phyloP scores from a whole-genome alignment of 2,113 vertebrate species.

The Prunella himalayana region DNA sequence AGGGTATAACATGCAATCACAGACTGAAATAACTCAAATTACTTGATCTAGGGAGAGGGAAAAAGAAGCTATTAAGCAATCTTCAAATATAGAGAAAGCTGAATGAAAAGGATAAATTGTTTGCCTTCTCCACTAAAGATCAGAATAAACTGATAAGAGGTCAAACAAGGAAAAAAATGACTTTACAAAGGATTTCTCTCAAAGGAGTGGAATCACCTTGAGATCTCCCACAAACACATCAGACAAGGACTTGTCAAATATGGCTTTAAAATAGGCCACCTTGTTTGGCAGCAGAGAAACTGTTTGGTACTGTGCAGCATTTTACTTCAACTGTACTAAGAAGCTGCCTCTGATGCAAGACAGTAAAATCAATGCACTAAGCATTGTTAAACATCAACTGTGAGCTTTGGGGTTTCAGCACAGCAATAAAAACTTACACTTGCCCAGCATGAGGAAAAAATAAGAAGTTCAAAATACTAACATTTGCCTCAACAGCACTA shows the following conservation, averaged over 20 bases:
- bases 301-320: not conserved
- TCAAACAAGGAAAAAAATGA: not conserved
- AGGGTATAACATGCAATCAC: not conserved
- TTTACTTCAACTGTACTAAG: not conserved
- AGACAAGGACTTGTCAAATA: not conserved
- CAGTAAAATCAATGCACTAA: not conserved
- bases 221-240: not conserved
- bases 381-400: not conserved
- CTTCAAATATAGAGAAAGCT: not conserved
- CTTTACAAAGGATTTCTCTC: not conserved
- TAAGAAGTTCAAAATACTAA: not conserved
- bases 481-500: not conserved
- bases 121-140: not conserved
- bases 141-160: not conserved
- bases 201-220: not conserved
- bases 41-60: not conserved
- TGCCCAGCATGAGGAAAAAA: not conserved
- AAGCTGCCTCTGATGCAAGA: not conserved
- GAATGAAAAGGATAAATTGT: not conserved
- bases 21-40: not conserved
- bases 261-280: fast-evolving
- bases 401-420: not conserved
- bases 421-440: not conserved
- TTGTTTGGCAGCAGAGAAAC: not conserved
- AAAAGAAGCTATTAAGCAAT: not conserved